These are phyloP conservation scores for Nebria salina DNA, from an alignment of 2,888 invertebrate genomes.

Conservation along the genomic window DNA sequence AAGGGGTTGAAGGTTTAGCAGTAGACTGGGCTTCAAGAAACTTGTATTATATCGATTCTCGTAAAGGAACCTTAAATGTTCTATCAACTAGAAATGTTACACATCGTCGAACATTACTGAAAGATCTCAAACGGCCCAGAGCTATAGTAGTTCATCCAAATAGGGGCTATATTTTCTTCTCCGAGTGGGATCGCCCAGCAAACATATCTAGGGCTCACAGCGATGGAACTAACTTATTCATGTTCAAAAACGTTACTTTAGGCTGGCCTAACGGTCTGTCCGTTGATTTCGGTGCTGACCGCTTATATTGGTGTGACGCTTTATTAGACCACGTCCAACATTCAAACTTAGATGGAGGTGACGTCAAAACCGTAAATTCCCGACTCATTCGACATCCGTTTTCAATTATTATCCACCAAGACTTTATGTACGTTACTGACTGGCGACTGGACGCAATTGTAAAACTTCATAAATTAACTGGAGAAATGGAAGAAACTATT, in stretches of 20 bases:
- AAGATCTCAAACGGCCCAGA: slow-evolving; percentile 89
- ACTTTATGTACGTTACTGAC: slow-evolving; percentile 96
- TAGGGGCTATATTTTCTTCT: slow-evolving; percentile 92
- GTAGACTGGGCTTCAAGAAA: slow-evolving; percentile 97
- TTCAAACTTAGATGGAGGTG: slow-evolving; percentile 88
- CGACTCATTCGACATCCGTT: slow-evolving; percentile 88
- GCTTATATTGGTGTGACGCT: slow-evolving; percentile 98
- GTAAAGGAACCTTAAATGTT: slow-evolving; percentile 94
- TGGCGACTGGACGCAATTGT: slow-evolving; percentile 97
- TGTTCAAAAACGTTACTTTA: slow-evolving; percentile 89
- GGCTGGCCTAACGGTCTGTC: slow-evolving; percentile 98
- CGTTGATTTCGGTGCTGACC: slow-evolving; percentile 87
- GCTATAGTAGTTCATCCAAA: slow-evolving; percentile 98
- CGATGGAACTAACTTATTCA: slow-evolving; percentile 86
- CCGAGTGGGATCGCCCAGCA: slow-evolving; percentile 96
- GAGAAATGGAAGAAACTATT: slow-evolving; percentile 86
- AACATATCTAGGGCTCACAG: slow-evolving; percentile 93
- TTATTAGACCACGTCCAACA: slow-evolving; percentile 95
- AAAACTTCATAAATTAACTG: slow-evolving; percentile 86
- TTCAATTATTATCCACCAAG: slow-evolving; percentile 88
- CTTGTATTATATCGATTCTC: slow-evolving; percentile 93
- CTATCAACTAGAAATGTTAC: slow-evolving; percentile 87
- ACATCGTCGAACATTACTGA: slow-evolving; percentile 82
- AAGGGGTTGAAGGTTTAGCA: slow-evolving; percentile 95
- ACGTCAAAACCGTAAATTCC: slow-evolving; percentile 89